Evolutionary conservation across 1,140 invertebrate genomes (phyloP).

Genomic region (Drosophila pseudoobscura): DNA sequence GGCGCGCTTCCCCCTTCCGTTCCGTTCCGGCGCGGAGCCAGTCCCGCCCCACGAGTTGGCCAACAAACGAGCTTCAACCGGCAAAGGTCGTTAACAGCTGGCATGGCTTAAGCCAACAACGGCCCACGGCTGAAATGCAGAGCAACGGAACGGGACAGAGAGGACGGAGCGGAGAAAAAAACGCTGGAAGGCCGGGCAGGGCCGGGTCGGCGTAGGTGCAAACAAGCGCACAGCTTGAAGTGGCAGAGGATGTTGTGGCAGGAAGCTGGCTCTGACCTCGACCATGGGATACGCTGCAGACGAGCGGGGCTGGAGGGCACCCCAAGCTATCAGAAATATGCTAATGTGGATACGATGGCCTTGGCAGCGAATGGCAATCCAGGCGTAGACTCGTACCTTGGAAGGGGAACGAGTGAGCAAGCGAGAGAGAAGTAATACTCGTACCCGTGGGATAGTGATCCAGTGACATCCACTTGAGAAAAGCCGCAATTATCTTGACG

Average conservation of each 20-base stretch:
- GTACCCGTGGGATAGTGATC: no score
- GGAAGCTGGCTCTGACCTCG: slow-evolving; percentile 59
- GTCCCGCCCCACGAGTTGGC: slow-evolving; percentile 20
- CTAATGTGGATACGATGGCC: slow-evolving; percentile 50
- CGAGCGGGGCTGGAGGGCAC: background rate
- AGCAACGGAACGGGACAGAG: slow-evolving; percentile 20
- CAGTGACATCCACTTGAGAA: background rate
- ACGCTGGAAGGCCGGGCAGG: slow-evolving; percentile 8
- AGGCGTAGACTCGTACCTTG: background rate
- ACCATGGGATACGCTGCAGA: slow-evolving; percentile 65
- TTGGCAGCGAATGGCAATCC: background rate
- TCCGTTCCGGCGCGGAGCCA: no score
- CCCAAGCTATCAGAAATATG: slow-evolving; percentile 46
- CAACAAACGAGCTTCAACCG: slow-evolving; percentile 63
- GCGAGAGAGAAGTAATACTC: no score
- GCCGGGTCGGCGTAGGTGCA: slow-evolving; percentile 54
- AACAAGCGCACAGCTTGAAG: slow-evolving; percentile 56
- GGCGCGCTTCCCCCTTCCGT: background rate
- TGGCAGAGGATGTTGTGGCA: slow-evolving; percentile 37
- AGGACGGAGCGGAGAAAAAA: slow-evolving; percentile 6
- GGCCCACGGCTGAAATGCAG: slow-evolving; percentile 33
- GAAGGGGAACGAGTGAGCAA: background rate
- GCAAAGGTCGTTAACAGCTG: slow-evolving; percentile 78
- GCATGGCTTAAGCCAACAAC: slow-evolving; percentile 60
- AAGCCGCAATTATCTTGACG: no score